Conservation (phyloP, 2,113 vertebrate species). For the Uropsilus gracilis region DNA sequence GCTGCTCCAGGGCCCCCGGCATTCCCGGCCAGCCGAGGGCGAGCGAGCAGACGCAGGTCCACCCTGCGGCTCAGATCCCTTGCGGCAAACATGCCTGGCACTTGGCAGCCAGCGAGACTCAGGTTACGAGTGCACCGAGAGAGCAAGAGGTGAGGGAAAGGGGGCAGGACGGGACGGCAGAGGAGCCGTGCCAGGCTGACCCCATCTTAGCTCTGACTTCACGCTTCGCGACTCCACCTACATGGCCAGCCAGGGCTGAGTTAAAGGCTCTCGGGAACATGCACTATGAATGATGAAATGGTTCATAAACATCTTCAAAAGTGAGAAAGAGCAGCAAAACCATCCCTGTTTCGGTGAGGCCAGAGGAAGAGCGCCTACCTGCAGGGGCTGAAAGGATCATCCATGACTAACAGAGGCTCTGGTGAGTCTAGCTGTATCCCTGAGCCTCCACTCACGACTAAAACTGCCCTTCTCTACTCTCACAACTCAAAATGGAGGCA, state of each 20-base stretch:
- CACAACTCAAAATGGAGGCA: slow-evolving; percentile 99
- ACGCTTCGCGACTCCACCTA: slow-evolving; percentile 30
- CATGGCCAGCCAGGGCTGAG: slow-evolving; percentile 3
- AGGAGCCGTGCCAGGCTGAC: not conserved
- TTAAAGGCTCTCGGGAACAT: slow-evolving; percentile 69
- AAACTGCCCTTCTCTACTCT: slow-evolving; percentile 89
- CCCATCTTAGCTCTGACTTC: slow-evolving; percentile 57
- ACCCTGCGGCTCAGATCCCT: slow-evolving; percentile 58
- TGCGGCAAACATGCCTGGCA: not conserved
- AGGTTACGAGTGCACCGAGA: not conserved
- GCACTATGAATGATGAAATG: slow-evolving; percentile 74
- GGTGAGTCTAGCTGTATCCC: slow-evolving; percentile 78
- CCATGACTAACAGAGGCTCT: slow-evolving; percentile 93
- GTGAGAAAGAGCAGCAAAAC: slow-evolving; percentile 74
- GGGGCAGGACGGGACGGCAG: not conserved
- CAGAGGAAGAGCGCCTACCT: slow-evolving; percentile 92
- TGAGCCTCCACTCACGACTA: slow-evolving; percentile 70
- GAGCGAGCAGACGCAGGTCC: not conserved
- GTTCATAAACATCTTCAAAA: slow-evolving; percentile 75
- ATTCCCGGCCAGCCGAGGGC: slow-evolving; percentile 5
- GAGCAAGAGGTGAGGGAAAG: not conserved
- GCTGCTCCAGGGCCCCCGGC: slow-evolving; percentile 78
- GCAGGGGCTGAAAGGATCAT: slow-evolving; percentile 95
- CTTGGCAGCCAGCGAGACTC: not conserved
- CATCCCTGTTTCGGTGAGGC: slow-evolving; percentile 80